Conservation (phyloP, 2,888 invertebrate species). For the Actias luna region DNA sequence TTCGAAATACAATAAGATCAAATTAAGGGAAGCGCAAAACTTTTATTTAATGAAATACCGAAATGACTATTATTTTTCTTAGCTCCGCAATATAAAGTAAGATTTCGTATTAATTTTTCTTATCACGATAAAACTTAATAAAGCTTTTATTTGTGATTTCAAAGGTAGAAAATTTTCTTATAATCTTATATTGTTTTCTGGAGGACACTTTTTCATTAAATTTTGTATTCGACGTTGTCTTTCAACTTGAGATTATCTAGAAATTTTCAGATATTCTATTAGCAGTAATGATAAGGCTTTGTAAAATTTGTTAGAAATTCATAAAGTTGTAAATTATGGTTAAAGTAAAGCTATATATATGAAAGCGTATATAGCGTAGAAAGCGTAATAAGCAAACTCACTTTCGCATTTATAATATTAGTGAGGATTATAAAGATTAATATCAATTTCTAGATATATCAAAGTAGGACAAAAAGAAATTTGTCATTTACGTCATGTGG, state of each 20-base stretch:
- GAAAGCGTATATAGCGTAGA: too few relatives aligned
- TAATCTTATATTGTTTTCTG: conserved; percentile 24
- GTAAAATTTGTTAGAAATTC: background rate
- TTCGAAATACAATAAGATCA: background rate
- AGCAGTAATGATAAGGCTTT: background rate
- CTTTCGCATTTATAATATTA: too few relatives aligned
- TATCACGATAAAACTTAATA: conserved; percentile 13
- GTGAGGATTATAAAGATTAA: too few relatives aligned
- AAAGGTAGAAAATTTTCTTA: conserved; percentile 27
- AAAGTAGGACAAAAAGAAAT: too few relatives aligned
- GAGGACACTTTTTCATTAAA: conserved; percentile 26
- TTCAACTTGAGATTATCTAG: background rate
- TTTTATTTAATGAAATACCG: background rate
- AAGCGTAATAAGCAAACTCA: too few relatives aligned
- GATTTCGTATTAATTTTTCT: background rate
- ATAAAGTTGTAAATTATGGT: background rate
- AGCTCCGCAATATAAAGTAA: background rate
- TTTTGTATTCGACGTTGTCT: conserved; percentile 23
- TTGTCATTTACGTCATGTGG: too few relatives aligned
- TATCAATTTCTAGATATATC: too few relatives aligned
- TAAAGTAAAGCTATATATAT: too few relatives aligned
- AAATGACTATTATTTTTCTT: background rate
- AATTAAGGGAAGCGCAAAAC: background rate
- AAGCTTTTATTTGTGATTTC: conserved; percentile 26
- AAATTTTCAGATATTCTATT: background rate